Percentiles rank a stretch among this genome's conserved stretches.
These are phyloP conservation scores for Oncorhynchus masou DNA, from an alignment of 2,113 vertebrate genomes.

Conservation along the genomic window DNA sequence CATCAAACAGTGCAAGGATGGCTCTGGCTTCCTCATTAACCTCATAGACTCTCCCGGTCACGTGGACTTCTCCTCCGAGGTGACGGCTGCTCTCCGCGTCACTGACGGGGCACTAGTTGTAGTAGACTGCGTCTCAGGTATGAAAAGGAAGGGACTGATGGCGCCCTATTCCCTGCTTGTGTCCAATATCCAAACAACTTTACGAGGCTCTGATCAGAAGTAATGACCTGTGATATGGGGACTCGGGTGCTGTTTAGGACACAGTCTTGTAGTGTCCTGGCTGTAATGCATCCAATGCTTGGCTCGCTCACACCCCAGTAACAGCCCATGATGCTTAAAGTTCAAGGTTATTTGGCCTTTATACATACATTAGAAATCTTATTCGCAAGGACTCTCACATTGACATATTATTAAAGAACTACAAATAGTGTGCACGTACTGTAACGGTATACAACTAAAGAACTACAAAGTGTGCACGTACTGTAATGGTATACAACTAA, in stretches of 20 bases:
- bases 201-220: not conserved
- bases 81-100: constrained; percentile 54
- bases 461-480: too few species aligned
- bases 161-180: not conserved
- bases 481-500: too few species aligned
- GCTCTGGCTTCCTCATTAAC: constrained; percentile 60
- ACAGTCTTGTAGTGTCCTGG: not conserved
- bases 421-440: too few species aligned
- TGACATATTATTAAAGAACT: too few species aligned
- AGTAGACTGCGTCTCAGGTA: constrained; percentile 64
- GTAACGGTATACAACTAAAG: too few species aligned
- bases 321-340: too few species aligned
- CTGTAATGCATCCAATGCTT: too few species aligned
- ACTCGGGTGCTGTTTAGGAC: not conserved
- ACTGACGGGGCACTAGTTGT: constrained; percentile 55
- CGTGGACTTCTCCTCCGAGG: constrained; percentile 65
- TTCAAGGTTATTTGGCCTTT: too few species aligned
- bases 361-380: too few species aligned
- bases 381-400: too few species aligned
- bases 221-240: not conserved
- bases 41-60: constrained; percentile 59
- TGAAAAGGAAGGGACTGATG: constrained; percentile 2
- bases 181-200: not conserved
- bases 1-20: constrained; percentile 55
- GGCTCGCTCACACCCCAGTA: too few species aligned